Conservation (phyloP, 2,113 vertebrate species). For the Rhinolophus sinicus region DNA sequence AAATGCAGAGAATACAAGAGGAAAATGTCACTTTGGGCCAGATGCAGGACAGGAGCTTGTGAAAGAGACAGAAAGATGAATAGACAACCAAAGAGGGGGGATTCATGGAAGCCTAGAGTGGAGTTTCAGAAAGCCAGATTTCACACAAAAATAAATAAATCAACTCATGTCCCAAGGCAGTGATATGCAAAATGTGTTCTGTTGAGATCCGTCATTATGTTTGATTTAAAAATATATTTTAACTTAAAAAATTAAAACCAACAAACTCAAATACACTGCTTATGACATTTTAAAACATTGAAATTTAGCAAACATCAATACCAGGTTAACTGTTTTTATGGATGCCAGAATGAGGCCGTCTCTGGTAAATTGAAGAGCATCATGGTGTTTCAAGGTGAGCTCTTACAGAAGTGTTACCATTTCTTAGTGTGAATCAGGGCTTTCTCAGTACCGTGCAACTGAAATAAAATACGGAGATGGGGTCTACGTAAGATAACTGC, state of each 20-base stretch:
- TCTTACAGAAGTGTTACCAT: not conserved
- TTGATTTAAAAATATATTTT: slow-evolving; percentile 31
- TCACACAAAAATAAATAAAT: not conserved
- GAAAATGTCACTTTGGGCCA: not conserved
- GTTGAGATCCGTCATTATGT: not conserved
- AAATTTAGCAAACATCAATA: not conserved
- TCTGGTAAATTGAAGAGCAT: not conserved
- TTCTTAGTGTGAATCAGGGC: not conserved
- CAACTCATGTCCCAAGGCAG: not conserved
- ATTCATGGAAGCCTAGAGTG: not conserved
- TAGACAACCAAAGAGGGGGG: not conserved
- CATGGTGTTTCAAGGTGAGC: not conserved
- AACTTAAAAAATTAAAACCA: not conserved
- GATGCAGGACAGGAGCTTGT: not conserved
- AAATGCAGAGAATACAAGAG: not conserved
- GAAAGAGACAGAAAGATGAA: not conserved
- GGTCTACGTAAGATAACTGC: not conserved
- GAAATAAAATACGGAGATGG: not conserved
- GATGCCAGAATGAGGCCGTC: not conserved
- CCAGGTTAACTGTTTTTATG: not conserved
- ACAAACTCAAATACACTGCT: not conserved
- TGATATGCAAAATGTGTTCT: not conserved
- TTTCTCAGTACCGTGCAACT: not conserved
- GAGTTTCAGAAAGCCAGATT: slow-evolving; percentile 11
- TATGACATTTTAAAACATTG: not conserved